Conservation (phyloP, 2,888 invertebrate genomes). For the Meteorus colon region DNA sequence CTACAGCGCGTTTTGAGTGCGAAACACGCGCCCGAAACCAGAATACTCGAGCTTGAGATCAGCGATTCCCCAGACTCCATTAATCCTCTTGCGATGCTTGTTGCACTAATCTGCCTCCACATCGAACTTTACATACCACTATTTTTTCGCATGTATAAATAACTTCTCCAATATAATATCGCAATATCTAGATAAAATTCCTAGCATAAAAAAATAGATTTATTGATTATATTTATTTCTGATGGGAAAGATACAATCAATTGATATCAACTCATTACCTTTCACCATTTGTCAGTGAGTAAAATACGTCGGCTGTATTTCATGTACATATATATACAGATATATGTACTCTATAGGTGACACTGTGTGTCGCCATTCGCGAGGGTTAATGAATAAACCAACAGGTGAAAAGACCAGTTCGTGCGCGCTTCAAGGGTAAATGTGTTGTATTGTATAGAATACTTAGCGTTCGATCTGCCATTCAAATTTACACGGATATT, state of each 20-base stretch:
- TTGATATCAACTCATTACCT: background rate
- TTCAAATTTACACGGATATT: background rate
- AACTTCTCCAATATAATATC: no score
- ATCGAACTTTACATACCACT: background rate
- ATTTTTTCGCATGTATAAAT: no score
- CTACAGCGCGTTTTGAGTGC: constrained; percentile 35
- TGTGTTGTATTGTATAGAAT: background rate
- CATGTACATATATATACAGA: constrained; percentile 50
- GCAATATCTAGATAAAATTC: no score
- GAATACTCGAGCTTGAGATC: constrained; percentile 43
- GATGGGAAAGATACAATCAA: no score
- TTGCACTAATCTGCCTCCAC: constrained; percentile 2
- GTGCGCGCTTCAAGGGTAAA: constrained; percentile 60
- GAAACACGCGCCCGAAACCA: constrained; percentile 38
- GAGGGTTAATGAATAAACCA: constrained; percentile 63
- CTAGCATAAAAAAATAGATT: background rate
- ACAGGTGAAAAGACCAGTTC: constrained; percentile 58
- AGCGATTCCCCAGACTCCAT: constrained; percentile 42
- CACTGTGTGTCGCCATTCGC: constrained; percentile 38
- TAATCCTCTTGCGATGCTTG: constrained; percentile 40
- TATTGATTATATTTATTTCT: background rate
- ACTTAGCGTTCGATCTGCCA: constrained; percentile 59
- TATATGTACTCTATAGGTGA: constrained; percentile 62
- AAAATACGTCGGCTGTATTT: background rate
- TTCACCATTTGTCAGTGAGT: background rate